Evolutionary conservation across 1,140 invertebrate species (phyloP), one percentile per base, ranked within the genome.

Genomic region (Drosophila micromelanica): DNA sequence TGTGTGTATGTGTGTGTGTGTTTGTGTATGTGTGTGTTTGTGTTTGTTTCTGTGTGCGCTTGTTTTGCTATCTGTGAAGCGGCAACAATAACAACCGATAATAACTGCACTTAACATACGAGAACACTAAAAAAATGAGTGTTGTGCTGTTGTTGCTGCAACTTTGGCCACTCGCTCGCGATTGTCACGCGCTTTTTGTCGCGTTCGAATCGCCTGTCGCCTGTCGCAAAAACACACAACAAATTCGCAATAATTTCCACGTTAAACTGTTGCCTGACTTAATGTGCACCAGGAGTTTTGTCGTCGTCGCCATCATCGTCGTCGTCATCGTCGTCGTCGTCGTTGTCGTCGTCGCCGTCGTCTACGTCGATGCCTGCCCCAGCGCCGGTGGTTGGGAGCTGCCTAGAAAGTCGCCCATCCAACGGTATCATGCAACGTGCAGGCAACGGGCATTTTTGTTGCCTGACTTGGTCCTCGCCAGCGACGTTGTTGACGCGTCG

Each of bases 161-260:
- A 12, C 23, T 35, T 48, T n/a, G 35, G 20, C 32, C 49, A 54
- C 30, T 46, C 27, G 62, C 40, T 49, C 56, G 43, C 48, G 54
- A 38, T 71, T 72, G 27, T 61, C 37, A 55, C 60, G 52, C 61
- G 73, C 27, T 72, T 52, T 64, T 42, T 52, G 48, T 42, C 42
- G 40, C 51, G 45, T 7, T 35, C 15, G 38, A 27, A 32, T 46
- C 48, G 70, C 63, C 13, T 65, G 52, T 73, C 76, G 69, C 69
- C 81, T 80, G 79, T 72, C 84, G 84, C 85, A 74, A 85, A 78
- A 87, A 79, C 80, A 90, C 78, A 90, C 90, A 91, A 91, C 90
- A 91, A 91, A 91, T 91, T 91, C 90, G 90, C 90, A 86, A 91
- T 91, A 91, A 91, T 91, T 91, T 91, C 90, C 90, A 91, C 90